Base-by-base conservation (phyloP, 37 sponge, comb jelly and placozoan species). In the Theonella swinhoei region DNA sequence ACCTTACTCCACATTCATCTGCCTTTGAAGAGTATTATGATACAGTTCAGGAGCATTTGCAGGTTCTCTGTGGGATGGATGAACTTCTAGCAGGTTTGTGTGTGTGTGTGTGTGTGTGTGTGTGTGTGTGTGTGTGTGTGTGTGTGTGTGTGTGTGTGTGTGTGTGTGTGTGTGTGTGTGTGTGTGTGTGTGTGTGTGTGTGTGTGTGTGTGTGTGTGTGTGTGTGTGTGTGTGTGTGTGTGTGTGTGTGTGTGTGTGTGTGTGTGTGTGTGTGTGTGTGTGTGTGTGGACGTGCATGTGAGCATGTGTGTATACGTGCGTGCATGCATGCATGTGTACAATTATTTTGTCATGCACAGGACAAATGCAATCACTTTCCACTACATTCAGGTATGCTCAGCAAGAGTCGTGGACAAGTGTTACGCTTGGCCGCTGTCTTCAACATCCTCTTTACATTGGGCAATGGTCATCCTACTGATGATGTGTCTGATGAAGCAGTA, bases 201-300 rank as follows among this genome's bases (percentile, higher is more conserved):
- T 82, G 82, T 82, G 82, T 82, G 82, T 82, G 82, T 82, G 82
- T 82, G n/a, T n/a, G 82, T 82, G 82, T 70, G 73, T 82, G 82
- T 82, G 82, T 82, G 82, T 82, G 82, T 82, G 82, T 82, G 82
- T 82, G 81, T 80, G 81, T 80, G 81, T 68, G 81, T 63, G 64
- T 63, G 64, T 63, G 64, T 63, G 64, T 63, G 64, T 63, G 64
- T 63, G 64, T 63, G 64, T 63, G 7, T 5, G 60, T 58, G 60
- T 58, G 60, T 58, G 60, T 58, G 60, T 58, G 60, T 58, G 60
- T 58, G 60, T 58, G 60, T 58, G 60, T n/a, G n/a, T n/a, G n/a
- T n/a, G n/a, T n/a, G n/a, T n/a, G n/a, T n/a, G n/a, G n/a, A n/a
- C n/a, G n/a, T n/a, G n/a, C n/a, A n/a, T n/a, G n/a, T n/a, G n/a